phyloP scores from a whole-genome alignment of 64 coral and sea anemone genomes.

The Montipora sp. region DNA sequence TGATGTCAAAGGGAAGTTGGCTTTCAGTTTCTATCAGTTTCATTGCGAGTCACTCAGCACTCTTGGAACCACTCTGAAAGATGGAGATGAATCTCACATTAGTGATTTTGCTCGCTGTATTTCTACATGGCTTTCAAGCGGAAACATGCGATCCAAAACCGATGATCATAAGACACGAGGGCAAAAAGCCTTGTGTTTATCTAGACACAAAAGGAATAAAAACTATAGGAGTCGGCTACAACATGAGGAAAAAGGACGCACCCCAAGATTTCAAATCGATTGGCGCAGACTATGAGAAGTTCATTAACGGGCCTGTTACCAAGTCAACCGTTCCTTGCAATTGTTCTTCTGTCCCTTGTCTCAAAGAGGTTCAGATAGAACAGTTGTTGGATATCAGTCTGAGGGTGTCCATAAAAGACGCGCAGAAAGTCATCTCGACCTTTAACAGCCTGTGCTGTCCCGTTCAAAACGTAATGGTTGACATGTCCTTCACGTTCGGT shows the following conservation, averaged over 20 bases:
- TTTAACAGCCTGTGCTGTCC: constrained; percentile 74
- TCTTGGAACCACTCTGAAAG: neutral
- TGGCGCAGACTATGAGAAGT: constrained; percentile 80
- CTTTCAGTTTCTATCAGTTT: neutral
- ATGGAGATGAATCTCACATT: constrained; percentile 7
- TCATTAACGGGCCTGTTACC: constrained; percentile 72
- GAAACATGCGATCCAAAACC: constrained; percentile 64
- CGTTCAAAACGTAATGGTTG: constrained; percentile 89
- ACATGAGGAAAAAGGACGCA: constrained; percentile 75
- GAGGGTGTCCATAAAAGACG: constrained; percentile 61
- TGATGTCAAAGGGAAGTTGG: too few species aligned
- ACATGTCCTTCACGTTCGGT: constrained; percentile 87
- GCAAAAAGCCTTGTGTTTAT: constrained; percentile 68
- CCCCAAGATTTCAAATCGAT: constrained; percentile 58
- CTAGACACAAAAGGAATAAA: constrained; percentile 71
- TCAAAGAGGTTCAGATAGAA: constrained; percentile 64
- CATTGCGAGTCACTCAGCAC: neutral
- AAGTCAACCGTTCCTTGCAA: constrained; percentile 53
- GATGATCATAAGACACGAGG: constrained; percentile 72
- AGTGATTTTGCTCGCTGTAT: neutral
- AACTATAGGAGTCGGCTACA: constrained; percentile 86
- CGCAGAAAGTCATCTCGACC: constrained; percentile 57
- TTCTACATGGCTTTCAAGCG: neutral
- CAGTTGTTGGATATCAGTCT: constrained; percentile 65
- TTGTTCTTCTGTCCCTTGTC: constrained; percentile 71